Percentiles rank a stretch among this genome's conserved stretches.
Conservation (phyloP, 64 coral and sea anemone genomes). For the Montipora efflorescens region DNA sequence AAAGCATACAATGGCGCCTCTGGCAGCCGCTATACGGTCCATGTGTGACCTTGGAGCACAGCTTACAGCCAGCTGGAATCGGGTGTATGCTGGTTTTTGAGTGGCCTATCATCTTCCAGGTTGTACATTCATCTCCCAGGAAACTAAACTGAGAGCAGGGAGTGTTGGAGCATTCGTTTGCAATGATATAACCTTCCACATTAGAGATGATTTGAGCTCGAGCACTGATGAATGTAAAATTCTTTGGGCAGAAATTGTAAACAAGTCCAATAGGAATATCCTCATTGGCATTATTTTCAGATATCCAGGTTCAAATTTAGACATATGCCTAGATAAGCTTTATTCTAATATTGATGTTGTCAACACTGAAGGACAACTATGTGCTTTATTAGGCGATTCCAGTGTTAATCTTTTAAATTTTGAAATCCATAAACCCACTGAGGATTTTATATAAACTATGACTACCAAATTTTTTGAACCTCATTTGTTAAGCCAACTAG, state of each 20-base stretch:
- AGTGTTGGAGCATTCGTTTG: background rate
- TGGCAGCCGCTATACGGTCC: too few species aligned
- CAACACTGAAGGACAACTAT: background rate
- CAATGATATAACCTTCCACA: slow-evolving; percentile 40
- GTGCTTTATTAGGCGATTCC: slow-evolving; percentile 24
- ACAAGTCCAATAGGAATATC: slow-evolving; percentile 15
- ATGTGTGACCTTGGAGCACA: too few species aligned
- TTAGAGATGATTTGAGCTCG: slow-evolving; percentile 36
- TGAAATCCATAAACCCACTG: background rate
- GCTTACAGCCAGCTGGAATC: too few species aligned
- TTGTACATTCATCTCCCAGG: background rate
- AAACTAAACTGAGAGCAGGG: too few species aligned
- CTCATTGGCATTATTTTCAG: slow-evolving; percentile 48
- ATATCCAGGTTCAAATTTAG: slow-evolving; percentile 52
- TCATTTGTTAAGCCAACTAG: slow-evolving; percentile 4
- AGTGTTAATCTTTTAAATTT: slow-evolving; percentile 51
- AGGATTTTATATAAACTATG: background rate
- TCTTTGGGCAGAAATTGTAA: slow-evolving; percentile 56
- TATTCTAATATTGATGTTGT: slow-evolving; percentile 20
- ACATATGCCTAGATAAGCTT: slow-evolving; percentile 3
- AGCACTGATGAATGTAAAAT: slow-evolving; percentile 40
- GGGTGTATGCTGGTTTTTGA: too few species aligned
- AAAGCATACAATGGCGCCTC: too few species aligned
- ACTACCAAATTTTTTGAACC: slow-evolving; percentile 28
- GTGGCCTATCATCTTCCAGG: background rate